Percentiles rank a stretch among this genome's conserved stretches.
phyloP scores from a whole-genome alignment of 2,797 vertebrate species.

The Tapirus indicus region DNA sequence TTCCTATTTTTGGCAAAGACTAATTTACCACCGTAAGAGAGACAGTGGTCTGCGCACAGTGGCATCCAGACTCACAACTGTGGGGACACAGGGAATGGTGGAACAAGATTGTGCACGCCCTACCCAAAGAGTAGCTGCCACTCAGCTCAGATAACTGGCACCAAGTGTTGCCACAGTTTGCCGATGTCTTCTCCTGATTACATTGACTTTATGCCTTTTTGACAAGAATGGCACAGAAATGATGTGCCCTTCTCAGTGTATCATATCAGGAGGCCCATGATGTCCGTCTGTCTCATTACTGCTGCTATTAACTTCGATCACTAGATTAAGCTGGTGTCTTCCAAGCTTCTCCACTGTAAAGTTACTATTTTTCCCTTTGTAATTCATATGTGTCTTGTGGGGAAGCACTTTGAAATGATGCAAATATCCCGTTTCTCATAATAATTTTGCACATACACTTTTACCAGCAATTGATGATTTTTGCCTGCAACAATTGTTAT shows the following conservation, averaged over 20 bases:
- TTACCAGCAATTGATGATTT: not conserved
- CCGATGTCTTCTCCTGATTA: not conserved
- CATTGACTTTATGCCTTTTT: not conserved
- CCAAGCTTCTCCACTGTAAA: not conserved
- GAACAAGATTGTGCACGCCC: not conserved
- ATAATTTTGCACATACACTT: not conserved
- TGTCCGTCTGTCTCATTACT: not conserved
- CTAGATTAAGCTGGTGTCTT: not conserved
- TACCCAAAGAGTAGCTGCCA: not conserved
- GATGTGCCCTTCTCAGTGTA: not conserved
- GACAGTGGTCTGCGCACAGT: not conserved
- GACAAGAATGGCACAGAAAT: not conserved
- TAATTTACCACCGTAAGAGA: slow-evolving; percentile 13
- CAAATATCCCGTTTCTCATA: not conserved
- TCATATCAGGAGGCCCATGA: not conserved
- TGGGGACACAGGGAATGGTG: not conserved
- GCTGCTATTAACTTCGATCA: not conserved
- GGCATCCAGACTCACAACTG: not conserved
- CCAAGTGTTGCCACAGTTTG: not conserved
- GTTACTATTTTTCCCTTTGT: not conserved
- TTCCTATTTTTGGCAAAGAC: not conserved
- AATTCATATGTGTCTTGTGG: not conserved
- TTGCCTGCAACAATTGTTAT: not conserved
- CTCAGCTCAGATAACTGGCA: not conserved
- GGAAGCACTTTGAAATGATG: not conserved